Base-by-base conservation (phyloP, 2,888 invertebrate genomes). In the Drosophila stalkeri region DNA sequence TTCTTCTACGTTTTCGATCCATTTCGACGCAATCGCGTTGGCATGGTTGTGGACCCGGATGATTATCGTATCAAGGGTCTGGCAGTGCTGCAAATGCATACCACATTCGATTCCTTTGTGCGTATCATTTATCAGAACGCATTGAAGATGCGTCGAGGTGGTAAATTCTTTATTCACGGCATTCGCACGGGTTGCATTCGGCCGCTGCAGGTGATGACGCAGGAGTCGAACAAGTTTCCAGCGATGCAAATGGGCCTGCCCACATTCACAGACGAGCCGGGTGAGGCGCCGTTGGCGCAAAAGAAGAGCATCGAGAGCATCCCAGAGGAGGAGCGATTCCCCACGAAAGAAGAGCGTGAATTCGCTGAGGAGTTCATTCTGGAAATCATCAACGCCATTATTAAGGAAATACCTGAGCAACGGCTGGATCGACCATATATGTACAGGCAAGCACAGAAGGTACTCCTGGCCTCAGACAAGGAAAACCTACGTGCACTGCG, bases 1-100 rank as follows among this genome's bases (percentile, higher is more conserved):
- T 94, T 95, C 93, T 95, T 92, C 85, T 96, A 95, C 84, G 92
- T 94, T 31, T 95, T 95, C 73, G 96, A 96, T 92, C 95, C 95
- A 0, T 96, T 96, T 80, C 94, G 95, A 6, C 93, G 96, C 2
- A 94, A 95, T 14, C 93, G 91, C 11, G 94, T 95, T 52, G 96
- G 95, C 0, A 79, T 92, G 67, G 93, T 94, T 33, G 93, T 94
- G 1, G 90, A 94, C 68, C 94, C 94, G 62, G 92, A 92, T 31
- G 92, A 91, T 51, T 91, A 86, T 57, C 93, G 89, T 9, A 82
- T 82, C 18, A 82, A 82, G 61, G 94, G 94, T 1, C 93, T 93
- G 52, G 95, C 95, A 1, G 95, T 95, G 80, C 94, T 95, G n/a
- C 93, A 95, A 62, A 95, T 96, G 94, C 94, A 95, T 69, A 89